A percentile compares a stretch with the other conserved stretches of the same genome.
phyloP scores from a whole-genome alignment of 2,113 vertebrate genomes.

The Chionodraco myersi region DNA sequence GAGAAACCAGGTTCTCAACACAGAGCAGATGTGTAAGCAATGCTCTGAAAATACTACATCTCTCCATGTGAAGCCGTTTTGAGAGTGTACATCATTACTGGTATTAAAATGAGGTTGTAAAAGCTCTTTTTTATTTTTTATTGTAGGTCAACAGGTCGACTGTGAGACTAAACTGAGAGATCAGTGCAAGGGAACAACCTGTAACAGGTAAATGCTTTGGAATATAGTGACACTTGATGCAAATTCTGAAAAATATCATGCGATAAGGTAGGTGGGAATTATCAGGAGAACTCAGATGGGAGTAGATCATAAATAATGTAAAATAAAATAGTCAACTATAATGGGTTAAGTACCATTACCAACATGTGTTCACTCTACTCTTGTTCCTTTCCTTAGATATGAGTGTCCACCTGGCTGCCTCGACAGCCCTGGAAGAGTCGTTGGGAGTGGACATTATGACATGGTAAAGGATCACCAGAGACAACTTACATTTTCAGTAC shows the following conservation, averaged over 20 bases:
- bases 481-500: not conserved
- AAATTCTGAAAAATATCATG: not conserved
- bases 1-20: slow-evolving; percentile 90
- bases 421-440: slow-evolving; percentile 90
- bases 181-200: slow-evolving; percentile 97
- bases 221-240: not conserved
- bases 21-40: slow-evolving; percentile 97
- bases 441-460: slow-evolving; percentile 95
- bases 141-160: slow-evolving; percentile 92
- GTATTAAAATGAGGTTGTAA: not conserved
- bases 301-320: not conserved
- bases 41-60: not conserved
- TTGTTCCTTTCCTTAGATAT: slow-evolving; percentile 83
- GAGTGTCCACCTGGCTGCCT: slow-evolving; percentile 96
- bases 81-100: not conserved
- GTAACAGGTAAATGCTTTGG: slow-evolving; percentile 88
- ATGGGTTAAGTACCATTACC: not conserved
- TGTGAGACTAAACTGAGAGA: slow-evolving; percentile 95
- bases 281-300: not conserved
- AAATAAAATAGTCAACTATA: not conserved
- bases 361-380: not conserved
- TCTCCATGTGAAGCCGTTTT: not conserved
- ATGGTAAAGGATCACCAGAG: slow-evolving; percentile 85
- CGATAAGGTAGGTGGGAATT: not conserved
- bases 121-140: slow-evolving; percentile 8